Conservation (phyloP, 2,888 invertebrate species). For the Callyntrura guangdongensis region DNA sequence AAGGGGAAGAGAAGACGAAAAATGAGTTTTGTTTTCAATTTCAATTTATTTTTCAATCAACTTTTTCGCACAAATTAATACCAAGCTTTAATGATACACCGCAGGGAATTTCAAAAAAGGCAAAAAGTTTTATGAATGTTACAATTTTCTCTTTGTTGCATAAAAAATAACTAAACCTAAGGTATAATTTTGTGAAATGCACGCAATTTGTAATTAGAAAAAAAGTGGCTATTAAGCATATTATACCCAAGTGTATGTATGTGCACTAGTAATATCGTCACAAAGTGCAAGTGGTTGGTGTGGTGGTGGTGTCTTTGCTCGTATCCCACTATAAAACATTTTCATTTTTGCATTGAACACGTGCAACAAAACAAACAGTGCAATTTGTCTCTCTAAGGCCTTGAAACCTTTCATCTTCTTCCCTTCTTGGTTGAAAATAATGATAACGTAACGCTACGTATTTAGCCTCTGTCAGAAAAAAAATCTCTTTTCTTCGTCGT, state of each 20-base stretch:
- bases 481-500: neutral
- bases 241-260: neutral
- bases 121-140: neutral
- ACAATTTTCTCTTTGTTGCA: neutral
- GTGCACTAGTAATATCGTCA: neutral
- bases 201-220: conserved; percentile 15
- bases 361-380: neutral
- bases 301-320: no score
- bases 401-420: conserved; percentile 58
- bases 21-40: conserved; percentile 15
- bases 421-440: conserved; percentile 54
- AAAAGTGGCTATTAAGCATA: neutral
- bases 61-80: no score
- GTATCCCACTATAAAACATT: no score
- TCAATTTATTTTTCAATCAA: no score
- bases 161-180: neutral
- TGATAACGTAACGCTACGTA: conserved; percentile 38
- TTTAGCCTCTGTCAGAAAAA: neutral
- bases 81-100: no score
- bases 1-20: neutral
- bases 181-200: conserved; percentile 42
- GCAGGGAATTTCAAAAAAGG: no score
- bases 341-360: no score
- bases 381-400: conserved; percentile 51
- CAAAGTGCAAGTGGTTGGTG: no score